Conservation (phyloP, 2,797 vertebrate genomes). For the Carcharodon carcharias region DNA sequence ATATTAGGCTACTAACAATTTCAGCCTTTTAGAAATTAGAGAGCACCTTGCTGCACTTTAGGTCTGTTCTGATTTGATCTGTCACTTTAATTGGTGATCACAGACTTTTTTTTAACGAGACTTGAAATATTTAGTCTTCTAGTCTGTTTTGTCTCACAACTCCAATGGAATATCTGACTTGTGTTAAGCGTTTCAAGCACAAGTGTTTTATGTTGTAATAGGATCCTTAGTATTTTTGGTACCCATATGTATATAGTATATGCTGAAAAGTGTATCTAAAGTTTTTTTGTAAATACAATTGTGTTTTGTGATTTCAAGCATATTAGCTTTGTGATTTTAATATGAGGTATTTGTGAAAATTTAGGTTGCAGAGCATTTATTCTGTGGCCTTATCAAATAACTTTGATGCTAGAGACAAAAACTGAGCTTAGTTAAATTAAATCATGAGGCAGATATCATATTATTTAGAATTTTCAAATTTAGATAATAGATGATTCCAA, state of each 20-base stretch:
- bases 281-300: background rate
- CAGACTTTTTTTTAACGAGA: background rate
- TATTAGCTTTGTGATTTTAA: background rate
- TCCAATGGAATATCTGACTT: conserved; percentile 8
- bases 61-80: background rate
- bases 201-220: conserved; percentile 19
- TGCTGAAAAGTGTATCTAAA: conserved; percentile 1
- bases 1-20: background rate
- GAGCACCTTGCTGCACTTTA: background rate
- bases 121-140: conserved; percentile 31
- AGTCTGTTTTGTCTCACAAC: conserved; percentile 16
- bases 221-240: conserved; percentile 3
- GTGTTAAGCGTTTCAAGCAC: conserved; percentile 6
- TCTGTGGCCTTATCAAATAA: background rate
- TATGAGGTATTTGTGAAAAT: background rate
- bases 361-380: background rate
- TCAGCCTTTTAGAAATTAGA: background rate
- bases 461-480: background rate
- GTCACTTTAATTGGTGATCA: conserved; percentile 13
- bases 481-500: background rate
- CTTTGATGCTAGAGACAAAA: background rate
- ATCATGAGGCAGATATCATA: background rate
- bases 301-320: conserved; percentile 4
- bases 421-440: background rate
- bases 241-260: background rate